These are phyloP conservation scores for Drosophila nannoptera DNA, from an alignment of 1,140 invertebrate genomes.

Conservation along the genomic window DNA sequence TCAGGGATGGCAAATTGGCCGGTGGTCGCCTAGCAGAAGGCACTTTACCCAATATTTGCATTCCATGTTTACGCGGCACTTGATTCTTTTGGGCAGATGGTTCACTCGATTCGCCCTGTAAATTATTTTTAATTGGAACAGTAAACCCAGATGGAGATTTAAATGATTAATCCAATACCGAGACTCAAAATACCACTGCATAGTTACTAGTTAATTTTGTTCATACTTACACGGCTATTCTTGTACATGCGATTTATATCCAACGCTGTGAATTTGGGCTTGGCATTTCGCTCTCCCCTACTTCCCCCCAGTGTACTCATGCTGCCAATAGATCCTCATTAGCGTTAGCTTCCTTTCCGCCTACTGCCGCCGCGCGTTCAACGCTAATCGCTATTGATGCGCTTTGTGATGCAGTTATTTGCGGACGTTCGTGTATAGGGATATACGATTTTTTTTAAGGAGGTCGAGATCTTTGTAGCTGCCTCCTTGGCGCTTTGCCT, in stretches of 20 bases:
- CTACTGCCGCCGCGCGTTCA: constrained; percentile 66
- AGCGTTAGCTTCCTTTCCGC: constrained; percentile 78
- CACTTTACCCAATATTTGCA: constrained; percentile 99
- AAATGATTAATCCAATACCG: neutral
- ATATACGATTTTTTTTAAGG: constrained; percentile 4
- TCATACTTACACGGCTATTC: constrained; percentile 86
- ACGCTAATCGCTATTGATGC: constrained; percentile 45
- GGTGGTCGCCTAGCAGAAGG: constrained; percentile 95
- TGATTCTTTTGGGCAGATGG: constrained; percentile 92
- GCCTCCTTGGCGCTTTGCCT: constrained; percentile 22
- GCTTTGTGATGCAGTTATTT: constrained; percentile 10
- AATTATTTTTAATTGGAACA: neutral
- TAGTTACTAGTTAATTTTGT: neutral
- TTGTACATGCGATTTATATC: constrained; percentile 98
- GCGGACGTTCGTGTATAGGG: neutral
- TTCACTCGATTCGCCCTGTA: constrained; percentile 91
- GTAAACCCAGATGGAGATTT: neutral
- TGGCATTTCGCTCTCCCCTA: constrained; percentile 84
- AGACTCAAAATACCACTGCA: no score
- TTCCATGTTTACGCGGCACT: constrained; percentile 96
- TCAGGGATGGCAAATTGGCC: constrained; percentile 97
- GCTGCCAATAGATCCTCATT: constrained; percentile 83
- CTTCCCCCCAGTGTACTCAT: constrained; percentile 95
- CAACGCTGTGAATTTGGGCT: constrained; percentile 96
- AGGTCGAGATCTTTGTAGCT: constrained; percentile 12